Evolutionary conservation across 2,888 invertebrate genomes (phyloP).

Genomic region (Bellardia bayeri): DNA sequence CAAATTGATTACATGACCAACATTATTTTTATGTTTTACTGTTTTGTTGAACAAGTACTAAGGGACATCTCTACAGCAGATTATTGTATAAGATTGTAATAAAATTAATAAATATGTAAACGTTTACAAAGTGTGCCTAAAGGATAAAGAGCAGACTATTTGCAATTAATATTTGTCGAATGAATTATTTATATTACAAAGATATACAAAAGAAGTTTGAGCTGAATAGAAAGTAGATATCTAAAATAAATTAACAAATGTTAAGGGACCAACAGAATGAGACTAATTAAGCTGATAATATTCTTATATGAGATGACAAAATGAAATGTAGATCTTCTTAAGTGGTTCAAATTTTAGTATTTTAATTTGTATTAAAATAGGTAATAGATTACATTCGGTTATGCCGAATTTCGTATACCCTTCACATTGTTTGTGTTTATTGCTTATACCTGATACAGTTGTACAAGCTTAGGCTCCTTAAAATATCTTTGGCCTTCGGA

Average conservation of each 20-base stretch:
- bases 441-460: too few species aligned
- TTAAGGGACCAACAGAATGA: background rate
- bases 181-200: background rate
- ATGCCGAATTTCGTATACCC: too few species aligned
- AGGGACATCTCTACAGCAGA: slow-evolving; percentile 20
- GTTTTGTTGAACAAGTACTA: background rate
- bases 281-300: too few species aligned
- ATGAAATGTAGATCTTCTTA: too few species aligned
- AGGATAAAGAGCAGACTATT: background rate
- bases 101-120: slow-evolving; percentile 37
- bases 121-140: background rate
- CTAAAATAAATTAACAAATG: slow-evolving; percentile 10
- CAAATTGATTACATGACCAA: slow-evolving; percentile 65
- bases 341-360: too few species aligned
- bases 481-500: too few species aligned
- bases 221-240: background rate
- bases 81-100: slow-evolving; percentile 23
- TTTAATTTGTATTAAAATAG: too few species aligned
- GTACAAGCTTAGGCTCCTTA: too few species aligned
- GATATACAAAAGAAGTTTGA: background rate
- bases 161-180: slow-evolving; percentile 1
- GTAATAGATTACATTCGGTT: too few species aligned
- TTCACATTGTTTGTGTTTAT: too few species aligned
- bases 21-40: slow-evolving; percentile 40
- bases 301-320: too few species aligned